Conservation (phyloP, 2,888 invertebrate species). For the Calameuta idolon region DNA sequence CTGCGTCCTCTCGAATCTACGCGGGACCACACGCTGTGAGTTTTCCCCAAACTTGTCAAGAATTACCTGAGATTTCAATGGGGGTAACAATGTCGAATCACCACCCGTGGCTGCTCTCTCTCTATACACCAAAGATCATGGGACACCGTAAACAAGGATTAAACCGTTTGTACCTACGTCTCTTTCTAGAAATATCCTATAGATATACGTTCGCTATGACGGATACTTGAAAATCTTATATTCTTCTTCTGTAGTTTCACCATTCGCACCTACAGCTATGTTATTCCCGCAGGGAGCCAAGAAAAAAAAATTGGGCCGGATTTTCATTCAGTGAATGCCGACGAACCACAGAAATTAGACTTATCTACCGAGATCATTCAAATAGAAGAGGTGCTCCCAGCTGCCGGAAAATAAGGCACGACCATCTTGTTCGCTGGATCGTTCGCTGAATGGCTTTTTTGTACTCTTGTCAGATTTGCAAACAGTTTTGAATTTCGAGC, state of each 20-base stretch:
- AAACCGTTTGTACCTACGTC: not conserved
- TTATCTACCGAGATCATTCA: slow-evolving; percentile 58
- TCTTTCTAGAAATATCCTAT: not conserved
- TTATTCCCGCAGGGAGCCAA: slow-evolving; percentile 18
- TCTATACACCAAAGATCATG: not conserved
- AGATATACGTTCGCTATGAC: not conserved
- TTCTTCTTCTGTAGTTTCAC: slow-evolving; percentile 2
- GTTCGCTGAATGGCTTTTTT: slow-evolving; percentile 2
- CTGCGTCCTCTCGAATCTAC: slow-evolving; percentile 36
- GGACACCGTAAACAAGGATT: not conserved
- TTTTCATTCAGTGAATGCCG: slow-evolving; percentile 33
- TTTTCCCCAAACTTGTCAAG: slow-evolving; percentile 59
- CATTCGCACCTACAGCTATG: slow-evolving; percentile 31
- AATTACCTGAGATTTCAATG: slow-evolving; percentile 20
- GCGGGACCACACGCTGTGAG: slow-evolving; percentile 55
- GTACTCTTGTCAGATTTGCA: slow-evolving; percentile 50
- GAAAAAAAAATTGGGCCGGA: slow-evolving; percentile 59
- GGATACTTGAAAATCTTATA: not conserved
- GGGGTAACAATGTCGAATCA: not conserved
- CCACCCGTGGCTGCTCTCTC: slow-evolving; percentile 38
- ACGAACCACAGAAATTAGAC: slow-evolving; percentile 56
- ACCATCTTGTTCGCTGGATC: not conserved
- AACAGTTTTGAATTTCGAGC: slow-evolving; percentile 45
- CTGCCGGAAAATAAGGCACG: not conserved
- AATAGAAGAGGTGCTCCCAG: slow-evolving; percentile 1